These are phyloP conservation scores for Drosophila ogumai DNA, from an alignment of 1,140 invertebrate species.

Conservation along the genomic window DNA sequence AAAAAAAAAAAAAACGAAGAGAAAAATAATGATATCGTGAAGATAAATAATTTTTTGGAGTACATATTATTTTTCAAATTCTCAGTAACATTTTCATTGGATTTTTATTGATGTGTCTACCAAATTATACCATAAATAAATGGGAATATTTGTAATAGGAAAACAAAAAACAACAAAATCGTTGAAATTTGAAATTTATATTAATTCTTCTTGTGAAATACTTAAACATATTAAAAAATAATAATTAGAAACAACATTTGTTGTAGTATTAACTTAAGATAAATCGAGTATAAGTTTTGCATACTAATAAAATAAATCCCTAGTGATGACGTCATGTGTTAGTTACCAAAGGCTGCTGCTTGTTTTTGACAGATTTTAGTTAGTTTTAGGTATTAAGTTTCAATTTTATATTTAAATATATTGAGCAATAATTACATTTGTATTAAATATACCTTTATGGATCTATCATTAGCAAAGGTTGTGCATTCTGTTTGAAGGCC, in stretches of 20 bases:
- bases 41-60: not conserved
- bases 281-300: no score
- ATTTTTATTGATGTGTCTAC: not conserved
- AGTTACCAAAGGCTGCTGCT: no score
- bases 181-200: not conserved
- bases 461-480: not conserved
- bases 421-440: no score
- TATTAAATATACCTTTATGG: no score
- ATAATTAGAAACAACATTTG: no score
- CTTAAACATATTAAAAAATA: not conserved
- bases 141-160: not conserved
- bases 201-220: not conserved
- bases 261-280: no score
- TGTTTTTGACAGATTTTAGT: no score
- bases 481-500: constrained; percentile 1
- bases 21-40: constrained; percentile 5
- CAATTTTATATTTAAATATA: no score
- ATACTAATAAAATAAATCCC: no score
- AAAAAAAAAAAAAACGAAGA: not conserved
- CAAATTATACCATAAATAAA: not conserved
- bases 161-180: not conserved
- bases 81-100: not conserved
- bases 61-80: not conserved
- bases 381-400: no score
- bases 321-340: no score